Conservation (phyloP, 2,113 vertebrate genomes). For the Limanda limanda region DNA sequence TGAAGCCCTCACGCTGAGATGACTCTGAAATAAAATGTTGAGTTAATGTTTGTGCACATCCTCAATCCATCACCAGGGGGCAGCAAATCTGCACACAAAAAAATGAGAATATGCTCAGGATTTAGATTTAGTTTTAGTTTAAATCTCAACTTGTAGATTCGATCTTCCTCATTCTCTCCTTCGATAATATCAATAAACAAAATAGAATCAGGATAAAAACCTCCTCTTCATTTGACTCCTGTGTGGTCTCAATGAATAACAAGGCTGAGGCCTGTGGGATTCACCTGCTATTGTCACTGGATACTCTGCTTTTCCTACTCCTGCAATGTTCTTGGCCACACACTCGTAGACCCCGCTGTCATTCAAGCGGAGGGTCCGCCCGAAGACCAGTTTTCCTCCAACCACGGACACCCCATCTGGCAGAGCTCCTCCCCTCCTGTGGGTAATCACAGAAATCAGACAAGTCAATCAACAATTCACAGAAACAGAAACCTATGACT, state of each 20-base stretch:
- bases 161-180: background rate
- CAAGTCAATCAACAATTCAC: background rate
- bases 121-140: background rate
- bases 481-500: constrained; percentile 18
- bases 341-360: constrained; percentile 88
- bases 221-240: too few relatives aligned
- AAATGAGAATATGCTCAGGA: background rate
- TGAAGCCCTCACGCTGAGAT: fast-evolving
- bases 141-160: background rate
- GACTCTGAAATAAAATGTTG: constrained; percentile 16
- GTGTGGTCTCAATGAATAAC: too few relatives aligned
- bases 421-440: constrained; percentile 83
- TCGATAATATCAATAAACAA: background rate
- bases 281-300: constrained; percentile 77
- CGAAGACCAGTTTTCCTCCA: constrained; percentile 83
- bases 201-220: background rate
- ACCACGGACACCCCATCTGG: constrained; percentile 75
- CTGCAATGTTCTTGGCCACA: constrained; percentile 79
- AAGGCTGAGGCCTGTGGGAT: background rate
- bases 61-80: constrained; percentile 54
- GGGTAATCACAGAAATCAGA: constrained; percentile 1
- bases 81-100: constrained; percentile 33
- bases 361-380: constrained; percentile 68
- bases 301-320: constrained; percentile 72
- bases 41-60: background rate